Conservation (phyloP, 1,140 invertebrate genomes). For the Drosophila oshimai region DNA sequence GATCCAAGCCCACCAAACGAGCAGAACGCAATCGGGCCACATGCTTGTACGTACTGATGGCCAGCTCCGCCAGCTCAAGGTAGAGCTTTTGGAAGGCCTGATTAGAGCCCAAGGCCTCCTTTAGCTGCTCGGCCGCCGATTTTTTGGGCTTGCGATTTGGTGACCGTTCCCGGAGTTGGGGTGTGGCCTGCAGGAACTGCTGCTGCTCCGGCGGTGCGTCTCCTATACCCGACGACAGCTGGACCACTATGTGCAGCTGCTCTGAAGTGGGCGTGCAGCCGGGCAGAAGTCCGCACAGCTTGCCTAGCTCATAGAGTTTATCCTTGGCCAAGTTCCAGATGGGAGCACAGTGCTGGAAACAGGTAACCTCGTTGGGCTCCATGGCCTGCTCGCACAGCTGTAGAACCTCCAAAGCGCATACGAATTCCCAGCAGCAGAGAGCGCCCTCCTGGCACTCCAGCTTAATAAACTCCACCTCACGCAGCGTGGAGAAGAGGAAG, state of each 20-base stretch:
- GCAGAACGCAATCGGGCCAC: slow-evolving; percentile 93
- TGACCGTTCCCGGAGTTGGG: slow-evolving; percentile 72
- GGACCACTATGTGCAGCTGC: slow-evolving; percentile 94
- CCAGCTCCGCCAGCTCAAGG: slow-evolving; percentile 95
- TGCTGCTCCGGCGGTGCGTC: slow-evolving; percentile 84
- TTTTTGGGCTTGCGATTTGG: slow-evolving; percentile 81
- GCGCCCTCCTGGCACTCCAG: slow-evolving; percentile 89
- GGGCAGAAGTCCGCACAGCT: slow-evolving; percentile 95
- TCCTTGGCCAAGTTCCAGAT: slow-evolving; percentile 96
- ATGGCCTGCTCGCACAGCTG: slow-evolving; percentile 89
- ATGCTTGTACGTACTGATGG: slow-evolving; percentile 98
- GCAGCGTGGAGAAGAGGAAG: slow-evolving; percentile 77
- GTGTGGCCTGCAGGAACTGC: slow-evolving; percentile 66
- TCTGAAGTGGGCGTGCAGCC: slow-evolving; percentile 91
- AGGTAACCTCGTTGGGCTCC: slow-evolving; percentile 85
- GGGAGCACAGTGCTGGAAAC: slow-evolving; percentile 93
- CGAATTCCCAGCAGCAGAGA: slow-evolving; percentile 95
- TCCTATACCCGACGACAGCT: slow-evolving; percentile 94
- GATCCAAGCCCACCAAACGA: slow-evolving; percentile 92
- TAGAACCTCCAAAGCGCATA: slow-evolving; percentile 95
- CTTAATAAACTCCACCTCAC: slow-evolving; percentile 77
- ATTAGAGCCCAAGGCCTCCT: slow-evolving; percentile 95
- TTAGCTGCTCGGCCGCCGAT: slow-evolving; percentile 91
- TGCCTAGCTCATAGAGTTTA: slow-evolving; percentile 94
- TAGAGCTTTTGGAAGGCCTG: slow-evolving; percentile 95